Base-by-base conservation (phyloP, 2,797 vertebrate species). In the Mormyrops attenuatus region DNA sequence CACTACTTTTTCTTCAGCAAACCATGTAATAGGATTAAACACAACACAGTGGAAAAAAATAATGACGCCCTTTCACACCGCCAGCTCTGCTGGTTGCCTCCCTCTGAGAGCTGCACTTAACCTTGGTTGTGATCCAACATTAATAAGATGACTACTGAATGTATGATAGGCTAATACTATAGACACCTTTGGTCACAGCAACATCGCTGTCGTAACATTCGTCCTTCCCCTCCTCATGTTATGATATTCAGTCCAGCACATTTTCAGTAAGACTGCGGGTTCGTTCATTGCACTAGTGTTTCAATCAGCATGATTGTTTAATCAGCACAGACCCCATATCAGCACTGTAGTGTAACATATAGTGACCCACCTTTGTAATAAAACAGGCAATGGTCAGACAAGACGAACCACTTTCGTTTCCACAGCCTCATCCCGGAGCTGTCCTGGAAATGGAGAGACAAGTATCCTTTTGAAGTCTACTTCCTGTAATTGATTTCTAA, bases 391-490 rank as follows among this genome's bases (percentile, higher is more conserved):
- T 96, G 98, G 95, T 99, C 99, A 20, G 99, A 97, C 90, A 99
- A 96, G 94, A 99, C 98, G 94, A 99, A 99, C 99, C 99, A 99
- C 90, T 99, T 96, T 90, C 98, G 95, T 92, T 99, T 99, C 99
- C 99, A 99, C 34, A 99, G 96, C 88, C 98, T 96, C 98, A 99
- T 99, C 91, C 98, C 98, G 92, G 99, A 98, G 94, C 99, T 98
- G 95, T 99, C 99, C 99, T 99, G 94, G 90, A 96, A 95, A 91
- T 93, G 57, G 91, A 15, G 13, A 50, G 8, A 84, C 80, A 84
- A 50, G n/a, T 17, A 26, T 11, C 20, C 3, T n/a, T 26, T 47
- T 84, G 17, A 47, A n/a, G 47, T 41, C 6, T 20, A 50, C 22
- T 49, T 84, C 80, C 8, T 2, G 9, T 13, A 44, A 84, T 5